These are phyloP conservation scores for Ophthalmolycus amberensis DNA, from an alignment of 2,113 vertebrate genomes.

Conservation along the genomic window DNA sequence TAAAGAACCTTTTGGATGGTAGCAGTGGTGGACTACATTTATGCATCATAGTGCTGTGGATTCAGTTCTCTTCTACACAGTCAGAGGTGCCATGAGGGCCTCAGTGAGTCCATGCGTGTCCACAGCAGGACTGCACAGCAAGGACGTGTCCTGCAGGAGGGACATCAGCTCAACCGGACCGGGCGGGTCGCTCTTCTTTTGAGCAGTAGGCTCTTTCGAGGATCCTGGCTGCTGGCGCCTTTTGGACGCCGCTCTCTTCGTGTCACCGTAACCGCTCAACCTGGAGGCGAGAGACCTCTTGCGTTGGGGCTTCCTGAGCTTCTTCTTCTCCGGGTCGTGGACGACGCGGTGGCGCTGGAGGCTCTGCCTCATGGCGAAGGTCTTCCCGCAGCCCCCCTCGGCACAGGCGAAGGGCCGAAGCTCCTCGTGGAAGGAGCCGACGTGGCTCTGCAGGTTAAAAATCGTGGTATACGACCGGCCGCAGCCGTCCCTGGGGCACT, in stretches of 20 bases:
- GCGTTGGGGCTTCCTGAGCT: slow-evolving; percentile 72
- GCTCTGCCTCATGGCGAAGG: slow-evolving; percentile 93
- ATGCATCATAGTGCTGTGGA: too few species aligned
- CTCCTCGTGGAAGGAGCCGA: slow-evolving; percentile 91
- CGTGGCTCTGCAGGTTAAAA: slow-evolving; percentile 94
- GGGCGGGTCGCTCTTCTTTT: not conserved
- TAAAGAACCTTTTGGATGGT: not conserved
- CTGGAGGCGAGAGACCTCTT: slow-evolving; percentile 89
- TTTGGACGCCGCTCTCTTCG: not conserved
- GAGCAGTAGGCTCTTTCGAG: not conserved
- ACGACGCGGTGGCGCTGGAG: slow-evolving; percentile 86
- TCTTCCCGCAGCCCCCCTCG: slow-evolving; percentile 85
- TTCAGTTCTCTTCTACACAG: slow-evolving; percentile 18
- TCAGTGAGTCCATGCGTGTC: slow-evolving; percentile 33
- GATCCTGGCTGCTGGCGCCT: not conserved
- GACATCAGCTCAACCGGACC: slow-evolving; percentile 61
- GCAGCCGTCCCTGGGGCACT: slow-evolving; percentile 88
- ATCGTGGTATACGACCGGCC: slow-evolving; percentile 89
- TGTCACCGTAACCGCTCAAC: slow-evolving; percentile 86
- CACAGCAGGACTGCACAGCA: slow-evolving; percentile 46
- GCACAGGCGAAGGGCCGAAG: slow-evolving; percentile 85
- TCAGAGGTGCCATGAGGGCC: slow-evolving; percentile 41
- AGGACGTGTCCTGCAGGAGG: slow-evolving; percentile 70
- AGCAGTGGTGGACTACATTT: not conserved
- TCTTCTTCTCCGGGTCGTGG: slow-evolving; percentile 90